Base-by-base conservation (phyloP, 2,797 vertebrate species). In the Calcarius lapponicus region DNA sequence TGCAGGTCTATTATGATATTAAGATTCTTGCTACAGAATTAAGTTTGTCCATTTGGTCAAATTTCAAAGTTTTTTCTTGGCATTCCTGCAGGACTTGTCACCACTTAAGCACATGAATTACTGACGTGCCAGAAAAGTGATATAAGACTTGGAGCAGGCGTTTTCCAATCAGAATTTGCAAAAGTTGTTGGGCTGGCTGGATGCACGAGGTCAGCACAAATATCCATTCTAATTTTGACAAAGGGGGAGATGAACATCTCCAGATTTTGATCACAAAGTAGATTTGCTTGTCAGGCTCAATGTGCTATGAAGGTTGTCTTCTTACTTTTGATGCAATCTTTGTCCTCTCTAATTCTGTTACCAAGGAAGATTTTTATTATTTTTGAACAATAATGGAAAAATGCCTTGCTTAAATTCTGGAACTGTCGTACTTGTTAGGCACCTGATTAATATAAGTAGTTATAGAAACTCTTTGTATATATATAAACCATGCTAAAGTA, bases 21-120 rank as follows among this genome's bases (percentile, higher is more conserved):
- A 90, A 92, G 88, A 90, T 64, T 92, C 86, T 96, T 83, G 91
- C 83, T 83, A 93, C 84, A 93, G 94, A 86, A 94, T 92, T 95
- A 67, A 91, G 47, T 96, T 86, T 92, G 82, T 96, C 92, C 75
- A 79, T 61, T 84, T 94, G 78, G 86, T 95, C 85, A 95, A 94
- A 62, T 94, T 93, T 95, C 92, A 92, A 93, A 92, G 62, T 38
- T 92, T 97, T 95, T 93, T 88, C 95, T 97, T 93, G 95, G 95
- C 93, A 86, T 70, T 90, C 47, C 80, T 94, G 89, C 74, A 96
- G 79, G 42, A 83, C 62, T 93, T 3, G 2, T 88, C 96, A 95
- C 70, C 69, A 80, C 80, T 88, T 72, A 79, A 93, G 83, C 74
- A 85, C 84, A 71, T 13, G 38, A 38, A 91, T 70, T 79, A 88